phyloP scores from a whole-genome alignment of 2,113 vertebrate species.

The Onychostoma macrolepis region DNA sequence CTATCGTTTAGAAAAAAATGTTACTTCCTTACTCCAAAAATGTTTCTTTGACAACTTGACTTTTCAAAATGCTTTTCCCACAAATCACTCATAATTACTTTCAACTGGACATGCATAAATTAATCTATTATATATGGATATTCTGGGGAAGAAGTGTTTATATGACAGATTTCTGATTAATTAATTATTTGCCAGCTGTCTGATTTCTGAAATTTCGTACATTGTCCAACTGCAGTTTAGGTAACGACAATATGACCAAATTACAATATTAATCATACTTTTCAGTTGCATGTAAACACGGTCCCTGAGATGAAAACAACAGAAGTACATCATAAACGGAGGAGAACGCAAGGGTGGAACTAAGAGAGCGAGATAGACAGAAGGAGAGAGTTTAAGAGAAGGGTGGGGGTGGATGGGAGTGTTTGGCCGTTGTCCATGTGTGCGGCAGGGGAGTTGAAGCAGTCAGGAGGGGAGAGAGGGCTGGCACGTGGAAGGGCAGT shows the following conservation, averaged over 20 bases:
- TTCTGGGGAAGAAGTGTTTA: neutral
- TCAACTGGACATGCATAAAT: neutral
- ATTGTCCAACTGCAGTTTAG: conserved; percentile 14
- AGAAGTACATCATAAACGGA: neutral
- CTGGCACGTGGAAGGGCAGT: conserved; percentile 46
- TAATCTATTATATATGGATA: neutral
- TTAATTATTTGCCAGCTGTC: neutral
- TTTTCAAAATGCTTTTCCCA: neutral
- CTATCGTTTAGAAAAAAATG: neutral
- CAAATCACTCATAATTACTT: neutral
- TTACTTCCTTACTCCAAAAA: neutral
- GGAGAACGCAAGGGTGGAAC: neutral
- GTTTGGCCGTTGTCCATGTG: conserved; percentile 55
- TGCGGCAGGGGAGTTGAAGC: conserved; percentile 58
- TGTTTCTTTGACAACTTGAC: too few relatives aligned
- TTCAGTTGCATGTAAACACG: neutral
- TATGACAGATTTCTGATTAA: neutral
- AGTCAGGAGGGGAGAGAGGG: conserved; percentile 54
- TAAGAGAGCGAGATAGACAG: conserved; percentile 3
- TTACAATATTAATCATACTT: neutral
- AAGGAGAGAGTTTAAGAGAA: neutral
- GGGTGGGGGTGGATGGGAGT: conserved; percentile 30
- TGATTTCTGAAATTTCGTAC: neutral
- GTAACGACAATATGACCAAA: neutral
- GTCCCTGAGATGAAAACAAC: neutral